Evolutionary conservation across 2,888 invertebrate genomes (phyloP), one percentile per base, ranked within the genome.

Genomic region (Dexiosoma caninum): DNA sequence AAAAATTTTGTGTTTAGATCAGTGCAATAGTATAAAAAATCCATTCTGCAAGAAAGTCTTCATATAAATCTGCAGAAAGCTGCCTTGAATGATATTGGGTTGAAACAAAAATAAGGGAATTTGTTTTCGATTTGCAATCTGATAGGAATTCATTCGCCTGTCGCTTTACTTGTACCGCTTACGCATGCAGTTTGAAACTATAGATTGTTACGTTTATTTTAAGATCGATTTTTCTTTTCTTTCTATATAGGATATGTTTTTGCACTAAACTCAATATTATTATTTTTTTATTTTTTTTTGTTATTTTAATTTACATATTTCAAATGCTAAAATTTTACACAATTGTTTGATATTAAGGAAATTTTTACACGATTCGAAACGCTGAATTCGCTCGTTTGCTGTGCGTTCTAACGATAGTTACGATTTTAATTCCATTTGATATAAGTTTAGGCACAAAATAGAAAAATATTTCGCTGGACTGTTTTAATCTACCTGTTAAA

Each of bases 231-330:
- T n/a, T 40, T 49, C 37, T 30, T 51, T 46, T 49, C 46, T 27
- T 78, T 62, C 30, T 37, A 23, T 30, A 32, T 59, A 62, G 66
- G 75, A 80, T 80, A 80, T 80, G 75, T 75, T 80, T 42, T 74
- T 57, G 40, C 46, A 57, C 37, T 74, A 57, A 66, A 66, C 37
- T 49, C 74, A 64, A 66, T 40, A 64, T 30, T 35, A 35, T 57
- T 32, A 35, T 44, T n/a, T n/a, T n/a, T n/a, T n/a, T n/a, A n/a
- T n/a, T n/a, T n/a, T n/a, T n/a, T n/a, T n/a, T n/a, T n/a, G n/a
- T n/a, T n/a, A 42, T 30, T n/a, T 42, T 27, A 57, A 49, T 30
- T 16, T 44, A 44, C 30, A 57, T 21, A 30, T 42, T 55, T 55
- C 62, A 75, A 75, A 75, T 57, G 75, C 67, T 59, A 32, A 67